Percentiles rank a stretch among this genome's conserved stretches.
Evolutionary conservation across 2,113 vertebrate genomes (phyloP).

Genomic region (Seriola rivoliana): DNA sequence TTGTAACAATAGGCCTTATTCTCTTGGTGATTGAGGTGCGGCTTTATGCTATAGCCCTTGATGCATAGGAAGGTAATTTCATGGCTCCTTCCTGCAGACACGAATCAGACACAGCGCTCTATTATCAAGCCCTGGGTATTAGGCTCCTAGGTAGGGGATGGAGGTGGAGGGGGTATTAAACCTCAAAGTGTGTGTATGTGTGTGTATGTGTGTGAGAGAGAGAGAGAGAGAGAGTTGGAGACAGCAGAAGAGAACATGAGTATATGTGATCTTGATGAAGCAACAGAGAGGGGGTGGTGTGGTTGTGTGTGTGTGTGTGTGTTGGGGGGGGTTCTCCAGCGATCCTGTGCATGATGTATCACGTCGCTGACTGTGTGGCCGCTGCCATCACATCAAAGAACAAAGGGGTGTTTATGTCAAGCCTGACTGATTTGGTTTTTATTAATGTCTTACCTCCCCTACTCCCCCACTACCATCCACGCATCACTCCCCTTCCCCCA

Average conservation of each 20-base stretch:
- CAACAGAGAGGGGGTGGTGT: constrained; percentile 33
- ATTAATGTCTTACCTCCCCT: constrained; percentile 77
- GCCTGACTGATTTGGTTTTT: constrained; percentile 81
- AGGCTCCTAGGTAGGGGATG: constrained; percentile 63
- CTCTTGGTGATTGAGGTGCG: constrained; percentile 70
- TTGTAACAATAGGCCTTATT: constrained; percentile 73
- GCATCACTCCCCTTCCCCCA: constrained; percentile 42
- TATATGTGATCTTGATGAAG: constrained; percentile 53
- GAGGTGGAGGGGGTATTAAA: constrained; percentile 71
- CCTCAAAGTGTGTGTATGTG: constrained; percentile 39
- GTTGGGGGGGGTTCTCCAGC: constrained; percentile 6
- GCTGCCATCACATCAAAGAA: constrained; percentile 79
- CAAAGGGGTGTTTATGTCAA: constrained; percentile 84
- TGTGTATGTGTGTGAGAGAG: constrained; percentile 35
- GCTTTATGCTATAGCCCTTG: constrained; percentile 66
- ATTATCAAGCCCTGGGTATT: constrained; percentile 77
- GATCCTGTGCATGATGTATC: constrained; percentile 68
- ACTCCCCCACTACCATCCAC: constrained; percentile 43
- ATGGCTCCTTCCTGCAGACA: constrained; percentile 81
- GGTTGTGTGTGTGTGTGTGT: not conserved
- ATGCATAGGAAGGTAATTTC: constrained; percentile 80
- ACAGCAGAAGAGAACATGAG: constrained; percentile 33
- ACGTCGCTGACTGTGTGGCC: constrained; percentile 64
- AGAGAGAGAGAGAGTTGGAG: constrained; percentile 25
- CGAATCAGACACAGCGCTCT: constrained; percentile 74